Evolutionary conservation across 2,888 invertebrate genomes (phyloP), one percentile per base, ranked within the genome.

Genomic region (Frankliniella fusca): DNA sequence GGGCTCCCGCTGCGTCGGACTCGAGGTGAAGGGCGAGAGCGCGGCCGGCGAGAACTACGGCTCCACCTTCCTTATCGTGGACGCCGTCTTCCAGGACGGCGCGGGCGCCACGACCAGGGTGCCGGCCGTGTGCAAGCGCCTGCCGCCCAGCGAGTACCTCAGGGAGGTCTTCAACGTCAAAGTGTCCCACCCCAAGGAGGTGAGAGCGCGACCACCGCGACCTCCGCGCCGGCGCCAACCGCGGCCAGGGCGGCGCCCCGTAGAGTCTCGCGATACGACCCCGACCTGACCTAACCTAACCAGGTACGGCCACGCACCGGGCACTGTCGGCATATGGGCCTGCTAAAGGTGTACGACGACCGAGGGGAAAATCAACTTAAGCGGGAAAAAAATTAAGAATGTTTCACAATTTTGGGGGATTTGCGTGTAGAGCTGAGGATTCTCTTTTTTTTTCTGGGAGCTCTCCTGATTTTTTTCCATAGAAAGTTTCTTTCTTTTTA

Each of bases 21-120:
- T 76, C 27, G 70, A 23, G 70, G 70, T 76, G 70, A 27, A 27
- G 23, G 70, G 70, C 70, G 70, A 76, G 70, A 90, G 90, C 15
- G 89, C 89, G 27, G 89, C 90, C 0, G 92, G 92, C 0, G 92
- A 92, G 85, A 92, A 92, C 85, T 92, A 92, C 85, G 92, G 92
- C 3, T 92, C 92, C 84, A 87, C 90, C 0, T 92, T 92, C 87
- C 85, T 92, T 0, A 88, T 76, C 23, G 23, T 23, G 27, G 12
- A 76, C 70, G 70, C 70, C 70, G 88, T 0, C 85, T 88, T 5
- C 84, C 84, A 48, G 87, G 86, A 87, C 0, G 83, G 85, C 28
- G 48, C 48, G 48, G 79, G 38, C 48, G 86, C 85, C 0, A 80
- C 83, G 23, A 83, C 87, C 8, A 85, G 83, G 18, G 83, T 80